Conservation (phyloP, 2,888 invertebrate species). For the Nephrocerus scutellatus region DNA sequence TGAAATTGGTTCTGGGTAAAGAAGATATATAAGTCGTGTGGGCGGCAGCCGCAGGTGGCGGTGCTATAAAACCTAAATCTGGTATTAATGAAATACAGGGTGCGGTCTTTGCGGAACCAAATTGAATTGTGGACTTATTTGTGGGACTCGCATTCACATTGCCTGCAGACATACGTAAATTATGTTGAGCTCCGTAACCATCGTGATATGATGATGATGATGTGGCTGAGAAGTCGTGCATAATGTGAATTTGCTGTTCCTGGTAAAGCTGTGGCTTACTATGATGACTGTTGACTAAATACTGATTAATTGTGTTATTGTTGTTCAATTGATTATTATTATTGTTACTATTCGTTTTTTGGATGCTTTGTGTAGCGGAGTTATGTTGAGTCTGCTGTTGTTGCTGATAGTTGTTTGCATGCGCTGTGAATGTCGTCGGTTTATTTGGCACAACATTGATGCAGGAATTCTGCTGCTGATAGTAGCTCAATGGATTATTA, state of each 20-base stretch:
- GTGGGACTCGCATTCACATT: no score
- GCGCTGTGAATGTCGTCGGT: slow-evolving; percentile 9
- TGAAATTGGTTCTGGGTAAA: slow-evolving; percentile 40
- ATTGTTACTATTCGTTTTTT: slow-evolving; percentile 22
- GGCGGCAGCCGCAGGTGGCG: slow-evolving; percentile 45
- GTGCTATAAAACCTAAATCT: slow-evolving; percentile 52
- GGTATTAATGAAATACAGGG: slow-evolving; percentile 51
- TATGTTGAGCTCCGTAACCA: slow-evolving; percentile 22
- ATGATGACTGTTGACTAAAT: slow-evolving; percentile 17
- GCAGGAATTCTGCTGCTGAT: slow-evolving; percentile 32
- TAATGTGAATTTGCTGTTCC: slow-evolving; percentile 39
- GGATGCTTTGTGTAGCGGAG: slow-evolving; percentile 17
- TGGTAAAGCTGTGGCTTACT: slow-evolving; percentile 21
- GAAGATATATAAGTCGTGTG: slow-evolving; percentile 42
- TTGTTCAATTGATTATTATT: slow-evolving; percentile 19
- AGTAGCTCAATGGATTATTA: slow-evolving; percentile 41
- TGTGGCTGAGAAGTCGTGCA: slow-evolving; percentile 42
- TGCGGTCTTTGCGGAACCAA: slow-evolving; percentile 39
- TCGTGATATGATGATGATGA: slow-evolving; percentile 25
- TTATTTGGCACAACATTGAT: slow-evolving; percentile 32
- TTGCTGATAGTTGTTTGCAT: slow-evolving; percentile 18
- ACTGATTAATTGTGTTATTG: slow-evolving; percentile 22
- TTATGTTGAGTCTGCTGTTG: slow-evolving; percentile 12
- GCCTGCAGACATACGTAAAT: no score
- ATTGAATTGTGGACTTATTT: no score